These are phyloP conservation scores for Desmophyllum pertusum DNA, from an alignment of 92 coral and sea anemone species.

Conservation along the genomic window DNA sequence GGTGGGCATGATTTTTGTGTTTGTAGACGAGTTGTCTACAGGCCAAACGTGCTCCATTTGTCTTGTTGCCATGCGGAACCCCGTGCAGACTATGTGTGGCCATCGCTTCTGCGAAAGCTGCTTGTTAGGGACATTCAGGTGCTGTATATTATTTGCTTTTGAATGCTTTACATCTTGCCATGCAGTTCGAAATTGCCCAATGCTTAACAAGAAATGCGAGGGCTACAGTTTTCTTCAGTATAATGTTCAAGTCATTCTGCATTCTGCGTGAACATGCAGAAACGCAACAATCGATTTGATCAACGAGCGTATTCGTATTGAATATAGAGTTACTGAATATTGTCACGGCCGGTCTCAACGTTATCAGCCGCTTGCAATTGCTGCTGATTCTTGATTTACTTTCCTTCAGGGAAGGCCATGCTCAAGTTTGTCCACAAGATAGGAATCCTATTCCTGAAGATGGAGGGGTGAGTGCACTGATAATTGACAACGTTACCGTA, in stretches of 20 bases:
- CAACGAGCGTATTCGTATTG: neutral
- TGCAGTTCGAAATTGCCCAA: no score
- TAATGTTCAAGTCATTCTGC: no score
- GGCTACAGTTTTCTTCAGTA: neutral
- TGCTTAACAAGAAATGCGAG: neutral
- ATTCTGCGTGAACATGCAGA: neutral
- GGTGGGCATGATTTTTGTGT: conserved; percentile 53
- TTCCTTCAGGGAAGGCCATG: conserved; percentile 3
- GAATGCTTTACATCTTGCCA: neutral
- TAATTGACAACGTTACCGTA: no score
- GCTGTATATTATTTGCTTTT: neutral
- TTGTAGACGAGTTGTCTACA: conserved; percentile 41
- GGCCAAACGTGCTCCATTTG: conserved; percentile 69
- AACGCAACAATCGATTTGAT: no score
- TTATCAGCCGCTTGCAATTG: neutral
- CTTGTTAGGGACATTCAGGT: conserved; percentile 63
- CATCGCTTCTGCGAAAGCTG: conserved; percentile 74
- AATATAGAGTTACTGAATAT: neutral
- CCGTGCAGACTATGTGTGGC: conserved; percentile 77
- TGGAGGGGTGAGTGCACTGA: conserved; percentile 19
- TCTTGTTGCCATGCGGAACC: conserved; percentile 51
- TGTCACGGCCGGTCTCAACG: neutral
- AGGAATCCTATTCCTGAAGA: conserved; percentile 7
- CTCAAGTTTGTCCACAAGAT: conserved; percentile 20
- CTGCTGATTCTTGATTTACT: neutral